Percentiles rank a stretch among this genome's conserved stretches.
Conservation (phyloP, 2,113 vertebrate species). For the Phaethon lepturus region DNA sequence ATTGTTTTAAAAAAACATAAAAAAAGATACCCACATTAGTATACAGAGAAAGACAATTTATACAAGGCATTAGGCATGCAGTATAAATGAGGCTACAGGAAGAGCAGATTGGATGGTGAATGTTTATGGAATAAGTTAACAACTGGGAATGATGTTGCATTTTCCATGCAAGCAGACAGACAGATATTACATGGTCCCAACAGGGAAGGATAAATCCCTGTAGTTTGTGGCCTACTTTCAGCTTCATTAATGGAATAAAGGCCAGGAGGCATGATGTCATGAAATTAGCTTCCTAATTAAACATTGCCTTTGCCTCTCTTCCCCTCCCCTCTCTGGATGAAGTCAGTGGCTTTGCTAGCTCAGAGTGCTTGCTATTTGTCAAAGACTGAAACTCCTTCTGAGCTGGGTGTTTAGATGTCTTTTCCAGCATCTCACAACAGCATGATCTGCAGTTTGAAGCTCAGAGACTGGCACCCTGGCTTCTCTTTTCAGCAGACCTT, state of each 20-base stretch:
- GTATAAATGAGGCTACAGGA: slow-evolving; percentile 57
- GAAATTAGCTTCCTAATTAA: slow-evolving; percentile 79
- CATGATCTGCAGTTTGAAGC: not conserved
- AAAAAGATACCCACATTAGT: slow-evolving; percentile 5
- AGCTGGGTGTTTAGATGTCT: not conserved
- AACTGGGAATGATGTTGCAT: slow-evolving; percentile 71
- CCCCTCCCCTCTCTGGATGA: slow-evolving; percentile 35
- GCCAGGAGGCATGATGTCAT: slow-evolving; percentile 77
- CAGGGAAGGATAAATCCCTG: slow-evolving; percentile 61
- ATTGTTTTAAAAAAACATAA: not conserved
- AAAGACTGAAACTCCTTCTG: not conserved
- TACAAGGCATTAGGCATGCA: slow-evolving; percentile 64
- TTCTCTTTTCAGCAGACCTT: not conserved
- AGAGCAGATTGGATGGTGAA: slow-evolving; percentile 30
- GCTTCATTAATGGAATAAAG: slow-evolving; percentile 77
- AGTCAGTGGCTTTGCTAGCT: slow-evolving; percentile 31
- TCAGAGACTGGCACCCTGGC: not conserved
- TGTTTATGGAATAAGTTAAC: slow-evolving; percentile 66
- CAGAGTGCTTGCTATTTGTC: not conserved
- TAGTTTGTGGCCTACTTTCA: slow-evolving; percentile 75
- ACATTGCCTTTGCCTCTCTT: slow-evolving; percentile 61
- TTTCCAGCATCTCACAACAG: not conserved
- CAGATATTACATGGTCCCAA: slow-evolving; percentile 67
- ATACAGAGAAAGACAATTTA: slow-evolving; percentile 58
- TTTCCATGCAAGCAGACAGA: slow-evolving; percentile 71